phyloP scores from a whole-genome alignment of 2,113 vertebrate genomes.

The Rhodinocichla rosea region DNA sequence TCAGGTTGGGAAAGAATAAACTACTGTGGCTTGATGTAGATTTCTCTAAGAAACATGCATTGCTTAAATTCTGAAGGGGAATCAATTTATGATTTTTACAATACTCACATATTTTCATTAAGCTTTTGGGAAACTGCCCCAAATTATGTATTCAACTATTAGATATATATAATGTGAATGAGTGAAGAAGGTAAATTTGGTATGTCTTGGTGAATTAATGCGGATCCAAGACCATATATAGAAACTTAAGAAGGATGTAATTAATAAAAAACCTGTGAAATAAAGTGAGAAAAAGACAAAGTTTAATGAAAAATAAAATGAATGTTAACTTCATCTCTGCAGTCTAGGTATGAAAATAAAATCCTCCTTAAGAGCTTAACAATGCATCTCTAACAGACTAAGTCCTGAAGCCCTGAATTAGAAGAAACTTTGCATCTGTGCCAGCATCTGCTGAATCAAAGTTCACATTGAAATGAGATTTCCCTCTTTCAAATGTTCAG shows the following conservation, averaged over 20 bases:
- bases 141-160: neutral
- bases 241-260: neutral
- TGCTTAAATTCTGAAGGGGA: neutral
- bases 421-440: neutral
- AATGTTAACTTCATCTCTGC: neutral
- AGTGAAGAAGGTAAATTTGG: neutral
- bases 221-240: neutral
- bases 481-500: neutral
- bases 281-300: neutral
- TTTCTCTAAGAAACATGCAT: accelerated
- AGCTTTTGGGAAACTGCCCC: neutral
- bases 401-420: neutral
- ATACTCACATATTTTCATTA: neutral
- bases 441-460: neutral
- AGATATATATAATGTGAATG: neutral
- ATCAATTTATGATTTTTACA: neutral
- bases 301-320: neutral
- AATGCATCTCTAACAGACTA: neutral
- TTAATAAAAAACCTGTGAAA: neutral
- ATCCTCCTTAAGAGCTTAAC: neutral
- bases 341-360: neutral
- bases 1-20: neutral
- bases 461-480: neutral
- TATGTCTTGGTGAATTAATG: neutral
- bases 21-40: neutral